phyloP scores from a whole-genome alignment of 2,888 invertebrate species.

The Desoria tigrina region DNA sequence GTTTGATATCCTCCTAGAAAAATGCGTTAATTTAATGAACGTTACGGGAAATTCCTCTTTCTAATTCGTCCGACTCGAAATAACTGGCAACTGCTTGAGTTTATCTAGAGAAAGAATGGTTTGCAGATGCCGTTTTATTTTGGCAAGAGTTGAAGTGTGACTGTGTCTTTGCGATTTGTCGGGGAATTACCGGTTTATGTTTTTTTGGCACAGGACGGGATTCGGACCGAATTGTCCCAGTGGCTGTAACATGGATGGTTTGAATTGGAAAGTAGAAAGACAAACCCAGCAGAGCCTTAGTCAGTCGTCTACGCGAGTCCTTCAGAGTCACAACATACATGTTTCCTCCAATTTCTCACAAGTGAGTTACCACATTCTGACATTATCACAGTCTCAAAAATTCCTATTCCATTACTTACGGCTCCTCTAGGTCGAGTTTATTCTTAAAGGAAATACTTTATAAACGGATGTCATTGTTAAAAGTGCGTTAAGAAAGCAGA shows the following conservation, averaged over 20 bases:
- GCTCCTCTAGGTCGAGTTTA: no score
- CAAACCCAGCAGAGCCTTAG: slow-evolving; percentile 15
- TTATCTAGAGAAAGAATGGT: neutral
- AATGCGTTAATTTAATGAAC: no score
- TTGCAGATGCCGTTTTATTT: neutral
- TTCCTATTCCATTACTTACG: no score
- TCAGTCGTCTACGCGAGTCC: slow-evolving; percentile 20
- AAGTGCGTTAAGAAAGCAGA: no score
- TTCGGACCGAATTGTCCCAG: slow-evolving; percentile 2
- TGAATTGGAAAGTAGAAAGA: slow-evolving; percentile 22
- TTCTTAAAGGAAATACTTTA: no score
- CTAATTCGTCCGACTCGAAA: no score
- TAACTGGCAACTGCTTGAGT: no score
- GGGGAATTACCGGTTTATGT: slow-evolving; percentile 1
- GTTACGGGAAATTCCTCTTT: no score
- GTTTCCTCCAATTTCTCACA: slow-evolving; percentile 34
- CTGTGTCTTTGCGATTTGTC: neutral
- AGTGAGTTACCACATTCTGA: slow-evolving; percentile 25
- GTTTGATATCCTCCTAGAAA: no score
- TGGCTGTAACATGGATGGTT: slow-evolving; percentile 21
- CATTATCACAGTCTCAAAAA: neutral
- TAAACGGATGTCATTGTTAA: no score
- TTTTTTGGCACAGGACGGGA: slow-evolving; percentile 17
- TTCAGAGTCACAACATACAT: slow-evolving; percentile 24
- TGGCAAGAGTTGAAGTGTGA: slow-evolving; percentile 3